Evolutionary conservation across 2,797 vertebrate species (phyloP), one percentile per base, ranked within the genome.

Genomic region (Acanthiza pusilla): DNA sequence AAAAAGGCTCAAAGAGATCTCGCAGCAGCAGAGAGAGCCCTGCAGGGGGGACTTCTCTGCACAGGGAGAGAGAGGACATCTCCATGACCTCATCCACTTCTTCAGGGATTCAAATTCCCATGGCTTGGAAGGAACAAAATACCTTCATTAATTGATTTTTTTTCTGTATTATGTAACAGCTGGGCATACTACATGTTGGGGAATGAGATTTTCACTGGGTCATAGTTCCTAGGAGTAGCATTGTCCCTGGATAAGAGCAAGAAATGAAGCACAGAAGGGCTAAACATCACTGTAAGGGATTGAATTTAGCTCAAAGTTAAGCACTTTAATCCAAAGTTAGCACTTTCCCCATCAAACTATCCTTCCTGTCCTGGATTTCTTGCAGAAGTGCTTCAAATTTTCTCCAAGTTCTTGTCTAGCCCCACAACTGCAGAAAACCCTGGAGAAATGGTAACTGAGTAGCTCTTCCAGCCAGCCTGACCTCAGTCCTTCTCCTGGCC

Each of bases 401-500:
- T 40, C 53, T 91, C 79, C 73, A 72, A 61, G 19, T 58, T 78
- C 42, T 96, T 3, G 0, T 60, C 60, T 38, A 85, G 63, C 32
- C 65, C 40, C 58, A 81, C 1, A 5, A n/a, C 63, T 65, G 74
- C 68, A 92, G 77, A 91, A 93, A 89, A 67, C 82, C 82, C 79
- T 66, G 57, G 80, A 85, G 91, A 88, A 71, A 85, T 27, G 13
- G 34, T 75, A 92, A 90, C 19, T 25, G 47, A 66, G 77, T 18
- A 32, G 38, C 43, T 82, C 57, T 84, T 53, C 60, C 70, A 96
- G 76, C 54, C 82, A 76, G 42, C 40, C 76, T 81, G 88, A 95
- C 86, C 91, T 96, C 91, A 85, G 75, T 30, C 57, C 82, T 91
- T 75, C 77, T 81, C 36, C 88, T 79, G 88, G 76, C 68, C 91